Base-by-base conservation (phyloP, 2,113 vertebrate species). In the Cinclus cinclus region DNA sequence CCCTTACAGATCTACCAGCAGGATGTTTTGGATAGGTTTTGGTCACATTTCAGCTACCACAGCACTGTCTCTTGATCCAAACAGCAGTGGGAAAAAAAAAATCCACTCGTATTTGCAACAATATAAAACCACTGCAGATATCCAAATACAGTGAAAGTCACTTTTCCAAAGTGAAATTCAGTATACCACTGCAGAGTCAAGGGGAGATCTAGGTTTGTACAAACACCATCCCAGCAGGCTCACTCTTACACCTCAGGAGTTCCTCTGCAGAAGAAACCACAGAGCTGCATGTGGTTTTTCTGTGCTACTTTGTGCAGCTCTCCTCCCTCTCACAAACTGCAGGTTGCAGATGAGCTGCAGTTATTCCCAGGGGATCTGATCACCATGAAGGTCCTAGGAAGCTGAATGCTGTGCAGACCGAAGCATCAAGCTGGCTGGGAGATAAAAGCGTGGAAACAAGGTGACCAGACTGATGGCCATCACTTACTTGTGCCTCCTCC, bases 261-360 rank as follows among this genome's bases (percentile, higher is more conserved):
- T 88, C 41, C n/a, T 62, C 56, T 4, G 16, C 2, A 7, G 21
- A 82, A 44, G 24, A 52, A 47, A 49, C 33, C 69, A 35, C 50
- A 27, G 41, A 70, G 37, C 9, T 2, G 2, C 39, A 8, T 0
- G 0, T 13, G 5, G 11, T 10, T 67, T 64, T 55, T 52, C 49
- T 46, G 21, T 2, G 2, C 53, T 35, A 30, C 15, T 37, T 33
- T 23, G 8, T 6, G 30, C 52, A 60, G 30, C 39, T 68, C 52
- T 81, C 25, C 15, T 70, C 13, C 44, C 31, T 42, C 22, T n/a
- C 58, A 28, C 16, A 68, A 78, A 70, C 11, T 33, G 35, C 53
- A 75, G 37, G 15, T 3, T 42, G 21, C 25, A 70, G 35, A 74
- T 11, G 41, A 88, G 64, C 21, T 15, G 44, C 47, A 31, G 18